Evolutionary conservation across 2,113 vertebrate genomes (phyloP).

Genomic region (Thunnus maccoyii): DNA sequence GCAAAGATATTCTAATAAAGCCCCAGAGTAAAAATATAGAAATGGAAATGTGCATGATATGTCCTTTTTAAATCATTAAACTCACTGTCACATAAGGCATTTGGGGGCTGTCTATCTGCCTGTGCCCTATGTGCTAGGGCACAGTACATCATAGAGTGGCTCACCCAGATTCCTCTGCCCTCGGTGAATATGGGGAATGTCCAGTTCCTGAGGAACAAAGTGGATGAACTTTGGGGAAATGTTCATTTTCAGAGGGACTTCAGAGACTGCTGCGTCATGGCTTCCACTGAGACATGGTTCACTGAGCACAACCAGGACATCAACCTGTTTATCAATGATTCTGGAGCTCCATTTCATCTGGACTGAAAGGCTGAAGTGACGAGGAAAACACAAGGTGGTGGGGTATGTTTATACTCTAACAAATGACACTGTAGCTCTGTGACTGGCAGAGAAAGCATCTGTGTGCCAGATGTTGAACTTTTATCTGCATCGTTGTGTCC

Average conservation of each 20-base stretch:
- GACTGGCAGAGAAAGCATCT: background rate
- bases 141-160: background rate
- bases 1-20: too few relatives aligned
- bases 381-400: background rate
- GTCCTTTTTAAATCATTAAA: too few relatives aligned
- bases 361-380: too few relatives aligned
- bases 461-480: background rate
- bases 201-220: background rate
- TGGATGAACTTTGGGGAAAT: background rate
- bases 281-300: background rate
- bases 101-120: too few relatives aligned
- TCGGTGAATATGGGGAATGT: background rate
- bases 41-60: too few relatives aligned
- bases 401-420: background rate
- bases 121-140: too few relatives aligned
- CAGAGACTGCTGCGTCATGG: background rate
- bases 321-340: background rate
- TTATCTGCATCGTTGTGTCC: background rate
- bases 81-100: too few relatives aligned
- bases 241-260: background rate
- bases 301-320: background rate
- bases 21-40: too few relatives aligned
- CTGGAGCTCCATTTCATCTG: background rate
- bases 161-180: background rate
- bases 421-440: background rate